A percentile compares a stretch with the other conserved stretches of the same genome.
These are phyloP conservation scores for Deilephila elpenor DNA, from an alignment of 2,888 invertebrate genomes.

Conservation along the genomic window DNA sequence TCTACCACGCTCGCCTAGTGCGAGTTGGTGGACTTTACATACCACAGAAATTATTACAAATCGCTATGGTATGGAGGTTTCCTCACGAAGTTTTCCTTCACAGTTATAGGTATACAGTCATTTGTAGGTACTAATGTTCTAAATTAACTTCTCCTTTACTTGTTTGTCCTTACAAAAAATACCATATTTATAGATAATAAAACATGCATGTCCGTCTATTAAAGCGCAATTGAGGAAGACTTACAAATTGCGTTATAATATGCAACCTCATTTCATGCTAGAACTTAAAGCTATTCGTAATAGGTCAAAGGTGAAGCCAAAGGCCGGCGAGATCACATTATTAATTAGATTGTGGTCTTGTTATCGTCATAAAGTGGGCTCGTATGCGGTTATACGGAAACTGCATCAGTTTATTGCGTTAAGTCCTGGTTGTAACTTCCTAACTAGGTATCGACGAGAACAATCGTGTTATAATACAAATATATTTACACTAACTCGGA, in stretches of 20 bases:
- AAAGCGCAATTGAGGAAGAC: not conserved
- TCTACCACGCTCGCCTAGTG: too few species aligned
- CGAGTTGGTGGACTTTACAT: too few species aligned
- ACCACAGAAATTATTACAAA: too few species aligned
- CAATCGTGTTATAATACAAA: not conserved
- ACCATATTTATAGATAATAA: not conserved
- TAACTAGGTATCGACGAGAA: constrained; percentile 4
- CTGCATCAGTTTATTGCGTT: constrained; percentile 46
- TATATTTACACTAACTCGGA: not conserved
- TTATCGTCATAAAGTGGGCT: constrained; percentile 48
- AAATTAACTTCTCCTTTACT: too few species aligned
- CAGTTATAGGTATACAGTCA: too few species aligned
- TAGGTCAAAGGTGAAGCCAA: constrained; percentile 35
- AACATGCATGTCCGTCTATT: not conserved
- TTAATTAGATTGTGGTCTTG: constrained; percentile 42
- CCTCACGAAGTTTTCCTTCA: too few species aligned
- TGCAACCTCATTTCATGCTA: not conserved
- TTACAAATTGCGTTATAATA: not conserved
- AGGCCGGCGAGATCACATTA: constrained; percentile 41
- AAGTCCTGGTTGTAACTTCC: constrained; percentile 32
- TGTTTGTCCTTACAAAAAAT: too few species aligned
- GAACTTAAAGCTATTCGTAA: constrained; percentile 13
- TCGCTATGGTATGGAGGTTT: too few species aligned
- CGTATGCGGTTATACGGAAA: constrained; percentile 42
- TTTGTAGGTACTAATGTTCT: too few species aligned